Evolutionary conservation across 2,113 vertebrate species (phyloP), one percentile per base, ranked within the genome.

Genomic region (Falcunculus frontatus): DNA sequence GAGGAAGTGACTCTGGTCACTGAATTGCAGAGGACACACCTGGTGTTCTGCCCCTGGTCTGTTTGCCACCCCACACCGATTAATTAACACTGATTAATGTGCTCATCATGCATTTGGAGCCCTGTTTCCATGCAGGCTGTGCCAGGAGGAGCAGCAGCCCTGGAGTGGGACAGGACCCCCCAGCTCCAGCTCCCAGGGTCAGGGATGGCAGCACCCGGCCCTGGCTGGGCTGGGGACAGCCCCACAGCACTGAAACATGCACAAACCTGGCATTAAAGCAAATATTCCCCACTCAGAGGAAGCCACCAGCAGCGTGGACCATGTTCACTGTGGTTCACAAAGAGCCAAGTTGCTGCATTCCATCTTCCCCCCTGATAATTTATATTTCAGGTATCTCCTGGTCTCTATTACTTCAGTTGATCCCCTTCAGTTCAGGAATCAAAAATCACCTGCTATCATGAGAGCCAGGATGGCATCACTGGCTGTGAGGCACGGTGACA

Each of bases 61-160:
- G 65, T 53, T 4, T 47, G 75, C 79, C 93, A 77, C 78, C 82
- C 44, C 93, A 89, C 52, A 68, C 37, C 6, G 56, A 37, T 56
- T 50, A 18, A 29, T 60, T 27, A 90, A 37, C 17, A 1, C n/a
- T 63, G 16, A 6, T 57, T 91, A 69, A 70, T 7, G 75, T 42
- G 53, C 52, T 57, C 97, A 94, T 69, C 98, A 97, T 98, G 97
- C 97, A 96, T 52, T 32, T 87, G 93, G 55, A 57, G 67, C 82
- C 11, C 3, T 11, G 60, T 64, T 44, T 8, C 75, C 93, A 82
- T 94, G 93, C 97, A 96, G 10, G 13, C 79, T 52, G 75, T 39
- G 95, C 57, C 37, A 49, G 56, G 18, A 86, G 72, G 5, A 55
- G 90, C 22, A 60, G 44, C 46, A 52, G 78, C 79, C 70, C 6